phyloP scores from a whole-genome alignment of 2,888 invertebrate species.

The Tupiocoris notatus region DNA sequence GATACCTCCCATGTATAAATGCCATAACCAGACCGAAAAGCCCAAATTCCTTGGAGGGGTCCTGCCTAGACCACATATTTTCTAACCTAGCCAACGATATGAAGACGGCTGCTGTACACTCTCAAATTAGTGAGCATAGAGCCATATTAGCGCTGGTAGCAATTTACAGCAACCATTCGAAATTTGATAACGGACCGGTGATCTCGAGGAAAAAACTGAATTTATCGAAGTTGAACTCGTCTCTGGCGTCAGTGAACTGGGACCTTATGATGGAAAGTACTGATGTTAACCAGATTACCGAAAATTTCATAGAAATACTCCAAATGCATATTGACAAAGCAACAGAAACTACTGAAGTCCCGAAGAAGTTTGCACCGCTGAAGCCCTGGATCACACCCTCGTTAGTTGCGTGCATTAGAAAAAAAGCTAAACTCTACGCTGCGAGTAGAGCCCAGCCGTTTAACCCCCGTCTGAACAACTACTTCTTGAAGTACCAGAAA shows the following conservation, averaged over 20 bases:
- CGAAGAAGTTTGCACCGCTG: neutral
- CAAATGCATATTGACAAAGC: neutral
- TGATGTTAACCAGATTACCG: constrained; percentile 9
- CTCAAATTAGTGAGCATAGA: constrained; percentile 19
- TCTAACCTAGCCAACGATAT: neutral
- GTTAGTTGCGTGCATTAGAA: neutral
- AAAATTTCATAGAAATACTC: constrained; percentile 3
- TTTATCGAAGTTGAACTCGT: neutral
- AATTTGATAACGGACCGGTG: neutral
- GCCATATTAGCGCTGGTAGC: neutral
- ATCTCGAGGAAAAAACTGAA: constrained; percentile 5
- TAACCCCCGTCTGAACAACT: neutral
- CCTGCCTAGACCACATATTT: constrained; percentile 30
- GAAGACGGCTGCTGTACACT: neutral
- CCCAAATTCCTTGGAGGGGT: neutral
- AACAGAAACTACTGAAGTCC: neutral
- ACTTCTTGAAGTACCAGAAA: neutral
- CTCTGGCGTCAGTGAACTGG: constrained; percentile 2
- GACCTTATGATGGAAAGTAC: neutral
- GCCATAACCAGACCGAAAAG: neutral
- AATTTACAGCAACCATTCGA: neutral
- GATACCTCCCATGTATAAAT: constrained; percentile 11
- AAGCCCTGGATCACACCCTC: constrained; percentile 14
- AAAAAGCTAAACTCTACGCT: constrained; percentile 10
- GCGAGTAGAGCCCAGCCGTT: neutral